Evolutionary conservation across 2,888 invertebrate genomes (phyloP), one percentile per base, ranked within the genome.

Genomic region (Lamellibrachia columna): DNA sequence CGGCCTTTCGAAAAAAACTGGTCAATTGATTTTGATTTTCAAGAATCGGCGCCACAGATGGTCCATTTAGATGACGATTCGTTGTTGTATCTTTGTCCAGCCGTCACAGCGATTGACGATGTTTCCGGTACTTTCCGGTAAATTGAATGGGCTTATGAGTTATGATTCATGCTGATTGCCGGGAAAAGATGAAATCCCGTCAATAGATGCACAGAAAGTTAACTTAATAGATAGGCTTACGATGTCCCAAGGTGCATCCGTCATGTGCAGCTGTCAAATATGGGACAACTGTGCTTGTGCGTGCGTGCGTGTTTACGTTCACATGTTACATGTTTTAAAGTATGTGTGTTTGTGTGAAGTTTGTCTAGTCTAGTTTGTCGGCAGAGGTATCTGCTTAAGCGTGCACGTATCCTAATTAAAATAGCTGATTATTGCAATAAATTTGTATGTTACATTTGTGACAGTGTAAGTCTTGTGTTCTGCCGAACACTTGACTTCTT

Each of bases 1-100:
- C 75, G n/a, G 75, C 75, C 22, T 75, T 22, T 75, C 22, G 75
- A 75, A 15, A 75, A 75, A 75, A 75, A 75, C 75, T 22, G 75
- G 4, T 15, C 75, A 75, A 75, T 75, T 75, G 75, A 75, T 75
- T 75, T 75, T 75, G n/a, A 22, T 75, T 75, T 75, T 75, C 75
- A 75, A 75, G 22, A 75, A 75, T 15, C n/a, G 75, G 75, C 75
- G 75, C 75, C 75, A 75, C 75, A 75, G 75, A 75, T 75, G 75
- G 75, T 75, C 75, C 22, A 75, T 75, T 75, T 75, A 75, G 75
- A 75, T 75, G n/a, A n/a, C 58, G 58, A 58, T 15, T 58, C 58
- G 58, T 8, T 58, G 75, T 75, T 75, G 40, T 40, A 40, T 75
- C 22, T 75, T 75, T 75, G 75, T 75, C 75, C 15, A n/a, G 75